Conservation (phyloP, 2,888 invertebrate species). For the Epinotia nisella region DNA sequence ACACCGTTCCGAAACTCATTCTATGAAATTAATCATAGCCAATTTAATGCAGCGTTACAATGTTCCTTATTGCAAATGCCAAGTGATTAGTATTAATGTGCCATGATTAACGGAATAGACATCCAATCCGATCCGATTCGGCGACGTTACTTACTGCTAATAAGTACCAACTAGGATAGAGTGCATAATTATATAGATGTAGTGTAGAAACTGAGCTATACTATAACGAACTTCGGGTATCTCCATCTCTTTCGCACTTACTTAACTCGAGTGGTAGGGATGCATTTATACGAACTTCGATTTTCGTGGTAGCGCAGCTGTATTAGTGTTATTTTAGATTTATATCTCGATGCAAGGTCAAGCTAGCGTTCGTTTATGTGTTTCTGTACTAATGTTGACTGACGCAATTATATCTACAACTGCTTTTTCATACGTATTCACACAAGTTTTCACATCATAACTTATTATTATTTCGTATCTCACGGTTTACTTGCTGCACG, state of each 20-base stretch:
- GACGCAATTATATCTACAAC: conserved; percentile 17
- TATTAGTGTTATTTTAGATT: conserved; percentile 31
- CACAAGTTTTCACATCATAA: neutral
- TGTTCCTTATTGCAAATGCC: conserved; percentile 31
- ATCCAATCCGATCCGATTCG: conserved; percentile 13
- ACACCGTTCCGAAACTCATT: conserved; percentile 28
- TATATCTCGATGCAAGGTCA: conserved; percentile 35
- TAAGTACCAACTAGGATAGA: neutral
- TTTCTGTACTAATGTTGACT: conserved; percentile 20
- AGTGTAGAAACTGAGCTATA: conserved; percentile 22
- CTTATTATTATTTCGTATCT: too few relatives aligned
- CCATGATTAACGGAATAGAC: conserved; percentile 18
- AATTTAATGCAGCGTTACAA: conserved; percentile 35
- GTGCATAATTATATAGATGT: conserved; percentile 20
- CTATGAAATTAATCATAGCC: conserved; percentile 40
- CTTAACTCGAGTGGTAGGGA: too few relatives aligned
- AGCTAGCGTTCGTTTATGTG: conserved; percentile 30
- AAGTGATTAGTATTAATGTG: conserved; percentile 30
- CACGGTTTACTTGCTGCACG: too few relatives aligned
- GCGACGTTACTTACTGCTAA: conserved; percentile 9
- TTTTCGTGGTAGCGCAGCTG: too few relatives aligned
- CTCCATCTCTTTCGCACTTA: too few relatives aligned
- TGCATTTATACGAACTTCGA: too few relatives aligned
- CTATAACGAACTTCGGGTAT: too few relatives aligned
- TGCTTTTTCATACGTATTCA: neutral